Percentiles rank a stretch among this genome's conserved stretches.
Evolutionary conservation across 2,113 vertebrate species (phyloP).

Genomic region (Eupsittula cactorum): DNA sequence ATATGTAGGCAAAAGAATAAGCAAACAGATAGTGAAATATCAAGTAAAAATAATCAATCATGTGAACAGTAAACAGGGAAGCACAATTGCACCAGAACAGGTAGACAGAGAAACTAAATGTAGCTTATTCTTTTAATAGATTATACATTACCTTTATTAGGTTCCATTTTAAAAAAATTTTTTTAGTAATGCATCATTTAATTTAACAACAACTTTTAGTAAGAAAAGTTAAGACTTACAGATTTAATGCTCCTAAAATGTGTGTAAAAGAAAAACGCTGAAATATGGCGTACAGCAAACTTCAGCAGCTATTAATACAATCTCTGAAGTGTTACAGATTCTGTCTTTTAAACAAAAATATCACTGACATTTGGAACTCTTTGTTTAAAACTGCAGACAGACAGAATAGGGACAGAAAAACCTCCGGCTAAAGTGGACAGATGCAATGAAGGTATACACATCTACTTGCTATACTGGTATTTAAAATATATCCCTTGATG

Average conservation of each 20-base stretch:
- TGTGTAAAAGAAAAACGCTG: background rate
- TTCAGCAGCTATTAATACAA: conserved; percentile 50
- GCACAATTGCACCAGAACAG: background rate
- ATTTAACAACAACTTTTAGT: conserved; percentile 7
- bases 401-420: conserved; percentile 74
- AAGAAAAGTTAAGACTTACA: background rate
- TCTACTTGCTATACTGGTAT: background rate
- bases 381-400: conserved; percentile 62
- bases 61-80: background rate
- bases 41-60: background rate
- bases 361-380: conserved; percentile 65
- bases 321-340: conserved; percentile 56
- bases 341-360: conserved; percentile 65
- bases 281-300: background rate
- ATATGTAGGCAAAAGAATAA: background rate
- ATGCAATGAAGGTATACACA: background rate
- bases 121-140: background rate
- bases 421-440: conserved; percentile 14
- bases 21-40: background rate
- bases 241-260: background rate
- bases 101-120: background rate
- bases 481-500: background rate
- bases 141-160: background rate
- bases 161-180: background rate
- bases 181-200: conserved; percentile 37